Conservation (phyloP, 2,888 invertebrate species). For the Parnassius orleans region DNA sequence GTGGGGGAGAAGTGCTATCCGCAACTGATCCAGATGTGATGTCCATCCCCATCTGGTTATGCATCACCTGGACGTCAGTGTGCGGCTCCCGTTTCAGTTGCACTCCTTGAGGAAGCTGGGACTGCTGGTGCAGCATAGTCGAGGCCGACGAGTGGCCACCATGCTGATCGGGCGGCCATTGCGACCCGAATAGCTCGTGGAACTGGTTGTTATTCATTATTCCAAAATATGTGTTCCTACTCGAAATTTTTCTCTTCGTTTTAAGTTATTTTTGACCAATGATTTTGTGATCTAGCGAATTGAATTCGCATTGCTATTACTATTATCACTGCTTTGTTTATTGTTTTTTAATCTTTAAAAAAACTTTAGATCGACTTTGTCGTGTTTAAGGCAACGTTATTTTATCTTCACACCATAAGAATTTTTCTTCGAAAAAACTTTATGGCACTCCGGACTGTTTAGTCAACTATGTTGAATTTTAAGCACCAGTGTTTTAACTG, state of each 20-base stretch:
- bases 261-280: conserved; percentile 65
- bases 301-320: conserved; percentile 69
- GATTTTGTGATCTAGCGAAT: conserved; percentile 54
- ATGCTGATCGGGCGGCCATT: conserved; percentile 77
- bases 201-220: conserved; percentile 75
- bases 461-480: conserved; percentile 67
- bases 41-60: conserved; percentile 65
- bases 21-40: conserved; percentile 67
- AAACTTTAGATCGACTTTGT: conserved; percentile 59
- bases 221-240: conserved; percentile 32
- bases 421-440: conserved; percentile 57
- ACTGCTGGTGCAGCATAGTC: conserved; percentile 67
- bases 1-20: conserved; percentile 83
- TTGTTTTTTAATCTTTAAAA: conserved; percentile 41
- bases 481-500: conserved; percentile 63
- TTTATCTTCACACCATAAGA: conserved; percentile 52
- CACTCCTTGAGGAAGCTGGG: conserved; percentile 56
- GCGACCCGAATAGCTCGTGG: conserved; percentile 74
- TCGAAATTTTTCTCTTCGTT: conserved; percentile 23
- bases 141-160: conserved; percentile 73
- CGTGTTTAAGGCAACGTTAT: conserved; percentile 68
- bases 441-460: conserved; percentile 63
- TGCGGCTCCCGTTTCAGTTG: conserved; percentile 69
- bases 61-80: conserved; percentile 58
- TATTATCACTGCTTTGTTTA: conserved; percentile 56